These are phyloP conservation scores for Nineta flava DNA, from an alignment of 2,888 invertebrate species.

Conservation along the genomic window DNA sequence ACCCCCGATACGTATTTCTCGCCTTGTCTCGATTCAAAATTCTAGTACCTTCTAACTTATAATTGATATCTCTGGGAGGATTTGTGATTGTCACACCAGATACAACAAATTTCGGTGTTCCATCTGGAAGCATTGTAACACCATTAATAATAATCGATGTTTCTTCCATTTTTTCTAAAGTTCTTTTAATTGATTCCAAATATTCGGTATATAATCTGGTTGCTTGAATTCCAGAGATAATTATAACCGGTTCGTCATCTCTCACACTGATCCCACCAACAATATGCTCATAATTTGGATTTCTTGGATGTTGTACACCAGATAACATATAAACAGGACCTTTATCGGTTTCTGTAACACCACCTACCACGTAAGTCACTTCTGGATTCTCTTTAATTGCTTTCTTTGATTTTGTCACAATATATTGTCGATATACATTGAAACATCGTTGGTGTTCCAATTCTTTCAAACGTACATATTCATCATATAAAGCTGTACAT, in stretches of 20 bases:
- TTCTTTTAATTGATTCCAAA: neutral
- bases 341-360: conserved; percentile 1
- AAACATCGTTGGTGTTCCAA: conserved; percentile 1
- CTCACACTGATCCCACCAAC: neutral
- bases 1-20: no score
- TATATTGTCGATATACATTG: neutral
- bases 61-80: neutral
- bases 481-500: neutral
- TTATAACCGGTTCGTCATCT: neutral
- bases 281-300: neutral
- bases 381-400: neutral
- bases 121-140: neutral
- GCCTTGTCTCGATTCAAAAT: no score
- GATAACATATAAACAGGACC: conserved; percentile 1
- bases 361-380: conserved; percentile 1
- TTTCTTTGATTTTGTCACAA: neutral
- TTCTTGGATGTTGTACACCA: neutral
- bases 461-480: neutral
- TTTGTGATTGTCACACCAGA: neutral
- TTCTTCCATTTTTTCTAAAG: neutral
- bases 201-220: conserved; percentile 1
- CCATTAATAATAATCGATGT: neutral
- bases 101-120: neutral
- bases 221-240: conserved; percentile 2
- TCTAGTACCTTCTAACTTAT: neutral